Evolutionary conservation across 2,888 invertebrate species (phyloP).

Genomic region (Athalia cordata): DNA sequence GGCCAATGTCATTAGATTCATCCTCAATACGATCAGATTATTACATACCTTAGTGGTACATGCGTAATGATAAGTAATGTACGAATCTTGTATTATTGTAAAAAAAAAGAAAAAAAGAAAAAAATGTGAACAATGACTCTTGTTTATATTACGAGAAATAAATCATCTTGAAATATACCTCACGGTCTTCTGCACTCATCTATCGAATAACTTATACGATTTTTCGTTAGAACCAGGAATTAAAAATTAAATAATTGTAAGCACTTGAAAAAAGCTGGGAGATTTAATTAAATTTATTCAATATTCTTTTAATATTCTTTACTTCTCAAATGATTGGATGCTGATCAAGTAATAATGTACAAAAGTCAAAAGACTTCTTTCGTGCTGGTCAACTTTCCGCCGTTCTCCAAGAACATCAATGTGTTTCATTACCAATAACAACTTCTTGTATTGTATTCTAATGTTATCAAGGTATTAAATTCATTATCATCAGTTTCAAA

Average conservation of each 20-base stretch:
- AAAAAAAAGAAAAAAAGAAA: background rate
- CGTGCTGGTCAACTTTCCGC: no score
- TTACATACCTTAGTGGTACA: background rate
- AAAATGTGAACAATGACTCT: constrained; percentile 22
- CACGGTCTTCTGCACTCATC: background rate
- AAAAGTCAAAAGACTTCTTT: no score
- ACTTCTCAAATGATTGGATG: no score
- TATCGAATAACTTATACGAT: background rate
- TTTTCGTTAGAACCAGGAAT: background rate
- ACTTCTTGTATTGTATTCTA: no score
- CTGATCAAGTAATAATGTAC: no score
- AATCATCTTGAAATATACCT: constrained; percentile 33
- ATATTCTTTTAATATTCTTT: no score
- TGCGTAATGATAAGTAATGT: constrained; percentile 24
- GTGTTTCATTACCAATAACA: no score
- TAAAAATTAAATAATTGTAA: background rate
- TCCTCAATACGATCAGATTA: background rate
- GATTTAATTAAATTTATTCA: no score
- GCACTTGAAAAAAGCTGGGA: no score
- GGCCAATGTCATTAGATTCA: constrained; percentile 5
- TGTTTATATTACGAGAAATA: constrained; percentile 37
- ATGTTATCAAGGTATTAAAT: no score
- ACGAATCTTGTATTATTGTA: constrained; percentile 24
- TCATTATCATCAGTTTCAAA: no score
- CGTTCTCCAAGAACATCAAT: no score